Percentiles rank a stretch among this genome's conserved stretches.
Conservation (phyloP, 1,140 invertebrate species). For the Zaprionus capensis region DNA sequence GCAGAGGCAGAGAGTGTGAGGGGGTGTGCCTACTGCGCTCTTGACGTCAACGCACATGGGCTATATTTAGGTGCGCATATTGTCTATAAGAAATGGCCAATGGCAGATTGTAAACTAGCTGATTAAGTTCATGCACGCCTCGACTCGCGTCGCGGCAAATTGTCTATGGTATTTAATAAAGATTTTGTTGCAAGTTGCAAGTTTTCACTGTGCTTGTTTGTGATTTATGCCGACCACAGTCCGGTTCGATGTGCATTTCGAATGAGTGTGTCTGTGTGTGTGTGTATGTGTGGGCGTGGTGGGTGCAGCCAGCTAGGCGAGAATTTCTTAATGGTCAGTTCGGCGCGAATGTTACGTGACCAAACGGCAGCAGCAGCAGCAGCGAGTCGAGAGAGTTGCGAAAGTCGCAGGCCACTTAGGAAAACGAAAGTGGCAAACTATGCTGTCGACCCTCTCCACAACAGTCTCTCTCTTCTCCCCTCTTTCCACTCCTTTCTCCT, state of each 20-base stretch:
- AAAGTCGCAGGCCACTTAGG: slow-evolving; percentile 28
- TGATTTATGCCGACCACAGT: slow-evolving; percentile 68
- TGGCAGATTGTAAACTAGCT: slow-evolving; percentile 55
- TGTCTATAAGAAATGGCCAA: slow-evolving; percentile 29
- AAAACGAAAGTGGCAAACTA: slow-evolving; percentile 66
- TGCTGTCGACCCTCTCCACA: slow-evolving; percentile 19
- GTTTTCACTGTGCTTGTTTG: slow-evolving; percentile 54
- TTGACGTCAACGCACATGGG: slow-evolving; percentile 32
- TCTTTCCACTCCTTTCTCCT: not conserved
- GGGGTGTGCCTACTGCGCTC: not conserved
- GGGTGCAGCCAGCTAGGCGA: slow-evolving; percentile 30
- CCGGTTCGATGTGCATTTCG: slow-evolving; percentile 20
- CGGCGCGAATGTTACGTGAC: slow-evolving; percentile 63
- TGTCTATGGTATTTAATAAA: slow-evolving; percentile 48
- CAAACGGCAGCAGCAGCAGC: slow-evolving; percentile 28
- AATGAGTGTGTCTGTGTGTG: slow-evolving; percentile 1
- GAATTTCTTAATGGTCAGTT: slow-evolving; percentile 76
- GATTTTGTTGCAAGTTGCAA: slow-evolving; percentile 35
- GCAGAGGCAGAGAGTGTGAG: not conserved
- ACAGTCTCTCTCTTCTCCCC: not conserved
- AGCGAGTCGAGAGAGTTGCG: slow-evolving; percentile 37
- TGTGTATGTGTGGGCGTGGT: slow-evolving; percentile 37
- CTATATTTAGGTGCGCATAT: slow-evolving; percentile 50
- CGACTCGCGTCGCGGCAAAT: slow-evolving; percentile 13
- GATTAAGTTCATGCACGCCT: slow-evolving; percentile 71